phyloP scores from a whole-genome alignment of 2,888 invertebrate genomes.

The Galerucella pusilla region DNA sequence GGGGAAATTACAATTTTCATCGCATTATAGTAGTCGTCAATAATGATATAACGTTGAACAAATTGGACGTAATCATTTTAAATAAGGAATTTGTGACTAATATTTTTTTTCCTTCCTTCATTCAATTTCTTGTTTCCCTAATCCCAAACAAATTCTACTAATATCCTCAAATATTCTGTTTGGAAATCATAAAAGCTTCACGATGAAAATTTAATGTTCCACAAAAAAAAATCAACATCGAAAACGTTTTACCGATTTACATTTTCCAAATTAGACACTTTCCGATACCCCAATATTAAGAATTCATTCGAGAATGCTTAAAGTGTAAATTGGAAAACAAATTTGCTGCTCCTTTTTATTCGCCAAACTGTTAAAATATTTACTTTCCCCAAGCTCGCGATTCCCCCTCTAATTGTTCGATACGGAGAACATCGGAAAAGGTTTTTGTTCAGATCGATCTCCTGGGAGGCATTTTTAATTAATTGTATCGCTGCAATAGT shows the following conservation, averaged over 20 bases:
- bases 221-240: not conserved
- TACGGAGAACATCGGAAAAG: not conserved
- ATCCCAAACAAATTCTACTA: too few relatives aligned
- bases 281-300: conserved; percentile 6
- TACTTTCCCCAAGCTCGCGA: conserved; percentile 7
- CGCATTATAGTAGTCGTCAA: too few relatives aligned
- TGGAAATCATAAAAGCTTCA: not conserved
- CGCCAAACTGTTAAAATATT: conserved; percentile 11
- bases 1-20: too few relatives aligned
- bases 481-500: not conserved
- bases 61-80: too few relatives aligned
- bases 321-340: conserved; percentile 19
- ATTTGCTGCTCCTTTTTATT: conserved; percentile 6
- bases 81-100: too few relatives aligned
- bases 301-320: conserved; percentile 2
- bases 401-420: conserved; percentile 7
- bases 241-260: not conserved
- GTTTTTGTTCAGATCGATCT: too few relatives aligned
- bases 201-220: conserved; percentile 3
- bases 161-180: not conserved
- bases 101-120: too few relatives aligned
- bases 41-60: too few relatives aligned
- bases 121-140: too few relatives aligned
- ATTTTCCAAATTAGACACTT: conserved; percentile 5
- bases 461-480: not conserved